Conservation (phyloP, 2,113 vertebrate species). For the Callospermophilus lateralis region DNA sequence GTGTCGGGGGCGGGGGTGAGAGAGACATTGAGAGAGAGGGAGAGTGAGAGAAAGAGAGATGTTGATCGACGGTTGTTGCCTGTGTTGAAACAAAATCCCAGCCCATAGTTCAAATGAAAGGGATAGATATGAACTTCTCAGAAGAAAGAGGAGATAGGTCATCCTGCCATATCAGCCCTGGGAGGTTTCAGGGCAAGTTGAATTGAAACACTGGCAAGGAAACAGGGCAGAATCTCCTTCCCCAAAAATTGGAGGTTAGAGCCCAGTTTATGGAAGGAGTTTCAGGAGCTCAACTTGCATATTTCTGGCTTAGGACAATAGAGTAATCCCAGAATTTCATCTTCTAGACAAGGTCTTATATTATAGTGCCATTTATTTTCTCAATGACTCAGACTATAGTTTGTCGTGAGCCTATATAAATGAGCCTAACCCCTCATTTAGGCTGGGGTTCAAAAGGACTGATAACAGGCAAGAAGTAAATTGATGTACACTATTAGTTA, state of each 20-base stretch:
- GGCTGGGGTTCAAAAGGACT: not conserved
- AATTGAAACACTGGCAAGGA: not conserved
- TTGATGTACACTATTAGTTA: not conserved
- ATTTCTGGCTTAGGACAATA: not conserved
- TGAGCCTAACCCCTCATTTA: not conserved
- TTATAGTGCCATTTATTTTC: not conserved
- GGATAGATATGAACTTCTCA: no score
- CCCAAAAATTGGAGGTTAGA: rapidly evolving
- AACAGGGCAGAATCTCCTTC: rapidly evolving
- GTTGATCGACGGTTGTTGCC: rapidly evolving
- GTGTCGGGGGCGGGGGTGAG: no score
- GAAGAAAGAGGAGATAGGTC: rapidly evolving
- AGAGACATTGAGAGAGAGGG: no score
- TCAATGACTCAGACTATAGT: not conserved
- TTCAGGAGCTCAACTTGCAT: not conserved
- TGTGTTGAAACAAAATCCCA: not conserved
- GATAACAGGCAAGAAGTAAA: not conserved
- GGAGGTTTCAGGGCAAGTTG: rapidly evolving
- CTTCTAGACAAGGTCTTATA: not conserved
- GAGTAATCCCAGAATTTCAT: not conserved
- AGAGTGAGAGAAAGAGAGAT: no score
- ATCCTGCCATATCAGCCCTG: rapidly evolving
- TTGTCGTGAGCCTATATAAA: not conserved
- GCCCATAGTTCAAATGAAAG: not conserved
- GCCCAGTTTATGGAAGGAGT: not conserved